A percentile compares a stretch with the other conserved stretches of the same genome.
Conservation (phyloP, 2,888 invertebrate species). For the Bombylius discolor region DNA sequence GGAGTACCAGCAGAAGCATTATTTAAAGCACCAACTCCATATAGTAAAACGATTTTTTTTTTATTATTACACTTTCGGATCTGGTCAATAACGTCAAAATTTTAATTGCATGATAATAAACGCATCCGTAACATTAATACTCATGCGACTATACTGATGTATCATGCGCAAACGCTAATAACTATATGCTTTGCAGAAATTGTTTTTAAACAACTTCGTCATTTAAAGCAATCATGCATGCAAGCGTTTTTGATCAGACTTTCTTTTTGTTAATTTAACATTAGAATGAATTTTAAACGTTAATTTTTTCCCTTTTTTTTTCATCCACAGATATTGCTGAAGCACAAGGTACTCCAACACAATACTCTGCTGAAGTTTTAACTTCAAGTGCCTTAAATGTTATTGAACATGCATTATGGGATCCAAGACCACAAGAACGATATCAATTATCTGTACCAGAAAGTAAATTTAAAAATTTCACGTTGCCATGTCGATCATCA, state of each 20-base stretch:
- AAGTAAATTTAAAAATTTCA: constrained; percentile 31
- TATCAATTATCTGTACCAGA: constrained; percentile 31
- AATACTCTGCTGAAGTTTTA: constrained; percentile 50
- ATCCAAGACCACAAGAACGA: constrained; percentile 42
- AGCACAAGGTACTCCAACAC: constrained; percentile 47
- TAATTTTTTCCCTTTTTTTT: too few relatives aligned
- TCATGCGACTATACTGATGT: too few relatives aligned
- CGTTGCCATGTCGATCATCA: constrained; percentile 37
- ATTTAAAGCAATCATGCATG: too few relatives aligned
- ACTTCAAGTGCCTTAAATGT: constrained; percentile 46
- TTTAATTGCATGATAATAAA: too few relatives aligned
- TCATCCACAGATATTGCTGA: constrained; percentile 23
- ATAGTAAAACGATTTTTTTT: constrained; percentile 32
- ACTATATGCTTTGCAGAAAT: too few relatives aligned
- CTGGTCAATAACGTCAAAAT: too few relatives aligned
- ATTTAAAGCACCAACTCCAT: constrained; percentile 49
- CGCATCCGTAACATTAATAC: too few relatives aligned
- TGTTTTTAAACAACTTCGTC: too few relatives aligned
- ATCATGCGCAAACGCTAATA: too few relatives aligned
- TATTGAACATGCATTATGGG: constrained; percentile 49
- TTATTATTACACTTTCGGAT: background rate
- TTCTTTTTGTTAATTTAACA: too few relatives aligned
- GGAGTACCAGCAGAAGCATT: constrained; percentile 51
- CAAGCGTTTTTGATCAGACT: too few relatives aligned
- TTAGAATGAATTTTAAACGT: too few relatives aligned